Evolutionary conservation across 2,888 invertebrate species (phyloP).

Genomic region (Cheilosia urbana): DNA sequence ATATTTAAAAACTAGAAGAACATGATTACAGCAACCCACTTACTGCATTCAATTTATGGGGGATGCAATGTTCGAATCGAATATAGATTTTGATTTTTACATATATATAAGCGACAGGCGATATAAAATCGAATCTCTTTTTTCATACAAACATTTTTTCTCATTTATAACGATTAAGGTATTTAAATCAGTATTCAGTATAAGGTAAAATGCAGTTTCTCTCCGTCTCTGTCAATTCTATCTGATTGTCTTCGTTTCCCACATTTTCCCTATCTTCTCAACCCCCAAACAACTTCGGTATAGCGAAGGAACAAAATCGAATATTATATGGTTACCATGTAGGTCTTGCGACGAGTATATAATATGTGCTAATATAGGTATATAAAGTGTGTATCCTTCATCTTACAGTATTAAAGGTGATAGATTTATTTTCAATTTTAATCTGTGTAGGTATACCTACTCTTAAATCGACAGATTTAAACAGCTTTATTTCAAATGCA

Average conservation of each 20-base stretch:
- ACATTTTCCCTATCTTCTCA: neutral
- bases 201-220: neutral
- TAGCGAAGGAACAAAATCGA: neutral
- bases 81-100: too few relatives aligned
- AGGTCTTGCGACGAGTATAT: neutral
- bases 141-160: neutral
- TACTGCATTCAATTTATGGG: too few relatives aligned
- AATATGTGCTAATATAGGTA: neutral
- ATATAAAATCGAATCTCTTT: neutral
- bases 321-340: neutral
- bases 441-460: neutral
- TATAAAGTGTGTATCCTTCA: neutral
- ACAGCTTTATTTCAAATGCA: neutral
- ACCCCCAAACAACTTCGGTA: conserved; percentile 15
- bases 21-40: too few relatives aligned
- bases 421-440: neutral
- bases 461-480: neutral
- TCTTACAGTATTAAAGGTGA: neutral
- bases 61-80: too few relatives aligned
- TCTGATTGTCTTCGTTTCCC: neutral
- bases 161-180: neutral
- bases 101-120: too few relatives aligned
- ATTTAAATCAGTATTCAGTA: neutral
- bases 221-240: neutral
- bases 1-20: too few relatives aligned